A percentile compares a stretch with the other conserved stretches of the same genome.
phyloP scores from a whole-genome alignment of 2,888 invertebrate species.

The Ochropacha duplaris region DNA sequence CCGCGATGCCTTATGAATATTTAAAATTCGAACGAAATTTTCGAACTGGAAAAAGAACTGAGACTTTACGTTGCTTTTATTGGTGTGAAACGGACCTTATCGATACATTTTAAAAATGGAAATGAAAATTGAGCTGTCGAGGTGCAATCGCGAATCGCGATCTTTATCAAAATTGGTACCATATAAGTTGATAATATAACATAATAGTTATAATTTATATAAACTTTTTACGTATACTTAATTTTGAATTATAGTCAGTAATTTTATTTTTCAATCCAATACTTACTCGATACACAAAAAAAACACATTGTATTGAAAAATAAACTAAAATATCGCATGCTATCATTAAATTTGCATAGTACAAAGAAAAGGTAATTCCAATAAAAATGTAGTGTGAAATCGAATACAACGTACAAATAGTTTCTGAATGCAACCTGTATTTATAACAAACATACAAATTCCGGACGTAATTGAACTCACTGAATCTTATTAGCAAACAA shows the following conservation, averaged over 20 bases:
- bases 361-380: constrained; percentile 3
- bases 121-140: constrained; percentile 6
- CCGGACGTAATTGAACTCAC: neutral
- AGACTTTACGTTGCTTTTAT: constrained; percentile 50
- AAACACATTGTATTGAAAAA: neutral
- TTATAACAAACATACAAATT: neutral
- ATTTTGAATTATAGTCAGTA: neutral
- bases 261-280: neutral
- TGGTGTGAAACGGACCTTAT: constrained; percentile 46
- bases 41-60: constrained; percentile 51
- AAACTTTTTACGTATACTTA: too few relatives aligned
- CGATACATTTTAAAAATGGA: constrained; percentile 15
- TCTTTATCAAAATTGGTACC: neutral
- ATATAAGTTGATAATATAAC: neutral
- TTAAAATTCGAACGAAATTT: constrained; percentile 49
- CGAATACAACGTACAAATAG: constrained; percentile 44
- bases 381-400: constrained; percentile 44
- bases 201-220: neutral
- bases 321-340: neutral
- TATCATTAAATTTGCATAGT: constrained; percentile 7
- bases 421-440: constrained; percentile 26
- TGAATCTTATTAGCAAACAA: neutral
- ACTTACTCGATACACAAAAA: neutral
- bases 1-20: constrained; percentile 71
- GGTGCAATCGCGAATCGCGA: neutral